Evolutionary conservation across 1,140 invertebrate genomes (phyloP).

Genomic region (Grapholita molesta): DNA sequence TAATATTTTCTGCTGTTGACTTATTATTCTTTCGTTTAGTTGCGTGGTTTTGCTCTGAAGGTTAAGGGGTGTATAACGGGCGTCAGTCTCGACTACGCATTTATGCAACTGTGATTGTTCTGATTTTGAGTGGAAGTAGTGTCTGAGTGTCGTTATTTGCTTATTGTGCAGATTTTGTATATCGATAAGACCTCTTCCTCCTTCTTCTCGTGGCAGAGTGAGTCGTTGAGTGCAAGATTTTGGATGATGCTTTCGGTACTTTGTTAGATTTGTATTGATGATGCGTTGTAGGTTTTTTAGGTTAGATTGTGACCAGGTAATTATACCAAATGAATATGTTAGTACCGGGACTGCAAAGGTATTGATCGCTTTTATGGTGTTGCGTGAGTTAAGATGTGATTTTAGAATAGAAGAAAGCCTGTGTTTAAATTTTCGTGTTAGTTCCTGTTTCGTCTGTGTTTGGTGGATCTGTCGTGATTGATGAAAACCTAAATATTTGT

Average conservation of each 20-base stretch:
- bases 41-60: too few species aligned
- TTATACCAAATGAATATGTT: slow-evolving; percentile 24
- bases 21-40: too few species aligned
- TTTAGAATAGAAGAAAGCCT: neutral
- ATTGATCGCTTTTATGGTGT: slow-evolving; percentile 24
- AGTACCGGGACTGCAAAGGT: slow-evolving; percentile 23
- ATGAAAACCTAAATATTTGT: neutral
- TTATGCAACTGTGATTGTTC: too few species aligned
- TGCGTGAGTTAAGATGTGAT: neutral
- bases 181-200: slow-evolving; percentile 22
- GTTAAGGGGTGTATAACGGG: too few species aligned
- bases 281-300: slow-evolving; percentile 19
- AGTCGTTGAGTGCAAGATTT: neutral
- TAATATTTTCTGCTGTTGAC: too few species aligned
- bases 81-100: too few species aligned
- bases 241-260: neutral
- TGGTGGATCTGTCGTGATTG: neutral
- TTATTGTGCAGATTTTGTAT: too few species aligned
- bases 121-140: neutral
- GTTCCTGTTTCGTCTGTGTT: neutral
- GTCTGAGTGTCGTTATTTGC: neutral
- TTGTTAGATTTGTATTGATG: neutral
- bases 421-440: neutral
- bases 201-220: slow-evolving; percentile 17
- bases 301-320: slow-evolving; percentile 21